Base-by-base conservation (phyloP, 2,113 vertebrate genomes). In the Colistium nudipinnis region DNA sequence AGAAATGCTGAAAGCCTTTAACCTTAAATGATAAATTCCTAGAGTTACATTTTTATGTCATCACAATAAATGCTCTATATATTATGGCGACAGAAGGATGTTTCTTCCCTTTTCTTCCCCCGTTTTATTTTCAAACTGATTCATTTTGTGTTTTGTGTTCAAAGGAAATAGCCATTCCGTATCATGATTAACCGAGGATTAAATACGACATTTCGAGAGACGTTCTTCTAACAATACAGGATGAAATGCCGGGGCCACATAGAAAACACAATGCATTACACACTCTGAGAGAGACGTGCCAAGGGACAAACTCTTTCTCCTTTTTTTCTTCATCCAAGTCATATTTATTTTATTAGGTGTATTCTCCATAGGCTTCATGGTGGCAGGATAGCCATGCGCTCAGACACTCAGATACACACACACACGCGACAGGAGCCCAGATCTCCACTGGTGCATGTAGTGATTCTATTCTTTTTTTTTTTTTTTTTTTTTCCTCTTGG, bases 311-410 rank as follows among this genome's bases (percentile, higher is more conserved):
- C 88, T 83, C 75, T 87, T 85, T 83, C 79, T 41, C 62, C 80
- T 8, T 53, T 53, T 30, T 86, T 82, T 78, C 63, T 83, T 84
- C 49, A 77, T 85, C 84, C 83, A 68, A 82, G 84, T 92, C 90
- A 91, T 91, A 90, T 92, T 92, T 92, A 87, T 93, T 93, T 93
- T 73, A 92, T 88, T 80, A 88, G 76, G 44, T 77, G 79, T 85
- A 89, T 87, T 90, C 86, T 92, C 90, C 57, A 77, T 80, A 85
- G 86, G 82, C 81, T 84, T 88, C 76, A 74, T 11, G 76, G 81
- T 89, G 79, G 87, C 83, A 82, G 88, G 86, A 88, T 87, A 82
- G 78, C 81, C 81, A 73, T 77, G 82, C 36, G 71, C 81, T 83
- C 84, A 90, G 71, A 88, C 85, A 84, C 72, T 86, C 74, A 68